Percentiles rank a stretch among this genome's conserved stretches.
phyloP scores from a whole-genome alignment of 2,888 invertebrate species.

The Salpingus planirostris region DNA sequence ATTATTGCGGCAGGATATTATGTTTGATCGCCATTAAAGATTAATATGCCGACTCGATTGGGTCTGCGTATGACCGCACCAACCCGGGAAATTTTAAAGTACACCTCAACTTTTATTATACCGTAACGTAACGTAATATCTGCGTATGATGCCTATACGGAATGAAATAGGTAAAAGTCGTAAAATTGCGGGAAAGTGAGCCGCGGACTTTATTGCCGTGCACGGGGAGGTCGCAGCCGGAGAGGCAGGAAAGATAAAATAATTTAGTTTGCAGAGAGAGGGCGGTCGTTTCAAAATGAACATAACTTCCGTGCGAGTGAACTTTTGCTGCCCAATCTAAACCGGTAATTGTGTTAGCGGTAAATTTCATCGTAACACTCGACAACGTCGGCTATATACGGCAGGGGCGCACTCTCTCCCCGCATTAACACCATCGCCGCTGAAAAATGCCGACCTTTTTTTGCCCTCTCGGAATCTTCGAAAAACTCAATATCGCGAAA shows the following conservation, averaged over 20 bases:
- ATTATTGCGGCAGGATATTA: no score
- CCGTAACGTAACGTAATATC: no score
- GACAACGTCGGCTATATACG: constrained; percentile 31
- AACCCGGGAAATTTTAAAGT: no score
- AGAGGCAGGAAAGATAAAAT: constrained; percentile 21
- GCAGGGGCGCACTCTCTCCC: no score
- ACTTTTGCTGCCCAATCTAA: constrained; percentile 38
- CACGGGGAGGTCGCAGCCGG: constrained; percentile 4
- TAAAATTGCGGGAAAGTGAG: constrained; percentile 2
- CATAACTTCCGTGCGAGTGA: constrained; percentile 39
- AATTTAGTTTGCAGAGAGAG: constrained; percentile 29
- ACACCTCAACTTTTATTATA: no score
- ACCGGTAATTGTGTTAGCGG: constrained; percentile 41
- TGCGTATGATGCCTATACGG: no score
- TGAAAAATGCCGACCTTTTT: constrained; percentile 15
- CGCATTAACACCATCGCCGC: constrained; percentile 18
- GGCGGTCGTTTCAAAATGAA: constrained; percentile 35
- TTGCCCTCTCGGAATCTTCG: not conserved
- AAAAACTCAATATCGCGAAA: not conserved
- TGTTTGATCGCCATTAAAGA: no score
- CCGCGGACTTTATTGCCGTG: constrained; percentile 7
- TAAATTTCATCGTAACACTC: constrained; percentile 37
- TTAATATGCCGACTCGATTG: no score
- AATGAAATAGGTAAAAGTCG: no score
- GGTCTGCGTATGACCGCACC: no score